A percentile compares a stretch with the other conserved stretches of the same genome.
These are phyloP conservation scores for Stichopus horrens DNA, from an alignment of 53 echinoderm and acorn worm species.

Conservation along the genomic window DNA sequence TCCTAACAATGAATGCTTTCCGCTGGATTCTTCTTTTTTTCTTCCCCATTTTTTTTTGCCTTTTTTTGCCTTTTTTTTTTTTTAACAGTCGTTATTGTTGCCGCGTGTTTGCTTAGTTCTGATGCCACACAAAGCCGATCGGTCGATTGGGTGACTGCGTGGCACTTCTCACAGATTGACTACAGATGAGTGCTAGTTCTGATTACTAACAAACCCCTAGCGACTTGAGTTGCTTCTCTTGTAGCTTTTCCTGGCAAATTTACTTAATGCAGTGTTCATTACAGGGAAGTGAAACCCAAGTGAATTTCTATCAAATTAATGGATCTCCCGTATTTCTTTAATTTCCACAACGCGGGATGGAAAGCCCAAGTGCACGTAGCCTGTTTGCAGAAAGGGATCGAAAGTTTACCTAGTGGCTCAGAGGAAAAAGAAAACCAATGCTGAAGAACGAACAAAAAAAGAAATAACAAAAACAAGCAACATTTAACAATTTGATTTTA, in stretches of 20 bases:
- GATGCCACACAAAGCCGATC: slow-evolving; percentile 32
- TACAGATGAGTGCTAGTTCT: slow-evolving; percentile 31
- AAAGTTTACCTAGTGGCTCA: slow-evolving; percentile 45
- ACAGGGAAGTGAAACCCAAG: slow-evolving; percentile 46
- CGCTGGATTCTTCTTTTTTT: not conserved
- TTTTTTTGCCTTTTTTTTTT: not conserved
- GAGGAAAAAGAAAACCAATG: not conserved
- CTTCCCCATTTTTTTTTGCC: not conserved
- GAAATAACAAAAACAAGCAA: not conserved
- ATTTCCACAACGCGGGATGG: slow-evolving; percentile 12
- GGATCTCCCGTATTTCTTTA: slow-evolving; percentile 41
- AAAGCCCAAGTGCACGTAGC: slow-evolving; percentile 38
- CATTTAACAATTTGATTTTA: slow-evolving; percentile 10
- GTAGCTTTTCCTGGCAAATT: slow-evolving; percentile 35
- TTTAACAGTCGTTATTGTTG: not conserved
- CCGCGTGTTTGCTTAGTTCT: slow-evolving; percentile 10
- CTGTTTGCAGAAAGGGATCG: slow-evolving; percentile 40
- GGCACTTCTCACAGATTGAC: slow-evolving; percentile 33
- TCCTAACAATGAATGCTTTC: too few species aligned
- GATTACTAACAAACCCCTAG: slow-evolving; percentile 36
- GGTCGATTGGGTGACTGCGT: slow-evolving; percentile 31
- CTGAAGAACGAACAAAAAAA: not conserved
- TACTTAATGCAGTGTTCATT: slow-evolving; percentile 50
- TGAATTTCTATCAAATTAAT: slow-evolving; percentile 50
- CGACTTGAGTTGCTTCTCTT: slow-evolving; percentile 15